Base-by-base conservation (phyloP, 1,140 invertebrate genomes). In the Aphaenogaster rudis region DNA sequence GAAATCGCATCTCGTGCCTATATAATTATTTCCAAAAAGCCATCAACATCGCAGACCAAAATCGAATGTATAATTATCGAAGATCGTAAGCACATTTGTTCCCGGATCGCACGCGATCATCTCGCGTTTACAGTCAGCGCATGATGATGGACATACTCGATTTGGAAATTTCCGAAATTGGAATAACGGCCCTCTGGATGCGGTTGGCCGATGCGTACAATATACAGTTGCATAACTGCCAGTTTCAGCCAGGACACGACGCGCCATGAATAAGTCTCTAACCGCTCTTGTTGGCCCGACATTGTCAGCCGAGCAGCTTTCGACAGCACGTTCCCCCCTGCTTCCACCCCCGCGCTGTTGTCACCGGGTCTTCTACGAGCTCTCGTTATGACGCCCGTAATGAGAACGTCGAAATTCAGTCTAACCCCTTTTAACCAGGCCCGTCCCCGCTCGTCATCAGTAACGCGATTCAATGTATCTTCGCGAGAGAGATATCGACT, bases 241-340 rank as follows among this genome's bases (percentile, higher is more conserved):
- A 91, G 90, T 91, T 91, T 89, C 90, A 91, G 90, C 85, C 28
- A 69, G 69, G 85, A 91, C 86, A 91, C 87, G 89, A 91, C 87
- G 74, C 90, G 72, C 78, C 74, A 90, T 91, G 90, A 91, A 91
- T 91, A 91, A 91, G 90, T 91, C 89, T 86, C 78, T 74, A 91
- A 91, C 87, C 90, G 86, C 90, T 91, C 90, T 91, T 90, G 89
- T 86, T 86, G 90, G 63, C 11, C 61, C 87, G 87, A 91, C 90
- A 91, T 91, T 91, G 90, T 91, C 90, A 91, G 90, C 21, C 87
- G 63, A 81, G 74, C 90, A 86, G 87, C 87, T 80, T 91, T 91
- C 88, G 89, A 88, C 90, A 80, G 76, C 39, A 76, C 39, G 21
- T 39, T 8, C 63, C 13, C 54, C 50, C n/a, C 57, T n/a, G 61